These are phyloP conservation scores for Halocaridina rubra DNA, from an alignment of 2,888 invertebrate genomes.

Conservation along the genomic window DNA sequence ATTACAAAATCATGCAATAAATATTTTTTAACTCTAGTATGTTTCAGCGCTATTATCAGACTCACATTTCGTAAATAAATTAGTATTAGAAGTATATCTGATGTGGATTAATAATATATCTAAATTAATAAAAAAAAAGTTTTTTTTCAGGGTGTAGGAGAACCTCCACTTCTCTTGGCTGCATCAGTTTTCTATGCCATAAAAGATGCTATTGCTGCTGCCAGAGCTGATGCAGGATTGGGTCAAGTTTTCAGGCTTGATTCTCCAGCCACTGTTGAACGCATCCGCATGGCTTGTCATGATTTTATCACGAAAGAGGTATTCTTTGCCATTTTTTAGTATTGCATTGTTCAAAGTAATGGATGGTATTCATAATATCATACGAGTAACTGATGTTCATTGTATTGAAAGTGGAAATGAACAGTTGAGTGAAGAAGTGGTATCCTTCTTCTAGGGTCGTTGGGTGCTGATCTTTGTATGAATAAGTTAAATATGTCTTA, in stretches of 20 bases:
- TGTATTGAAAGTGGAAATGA: too few species aligned
- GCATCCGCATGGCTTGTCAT: constrained; percentile 88
- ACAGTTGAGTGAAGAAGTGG: too few species aligned
- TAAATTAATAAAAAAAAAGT: neutral
- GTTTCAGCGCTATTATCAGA: neutral
- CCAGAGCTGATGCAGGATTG: constrained; percentile 75
- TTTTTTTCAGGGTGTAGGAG: constrained; percentile 82
- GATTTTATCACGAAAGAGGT: constrained; percentile 86
- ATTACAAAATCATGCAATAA: constrained; percentile 94
- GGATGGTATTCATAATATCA: too few species aligned
- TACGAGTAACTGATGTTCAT: too few species aligned
- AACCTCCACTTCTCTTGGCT: constrained; percentile 92
- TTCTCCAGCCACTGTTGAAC: constrained; percentile 88
- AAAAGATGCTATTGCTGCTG: constrained; percentile 85
- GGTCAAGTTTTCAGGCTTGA: constrained; percentile 76
- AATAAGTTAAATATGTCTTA: too few species aligned
- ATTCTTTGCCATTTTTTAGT: too few species aligned
- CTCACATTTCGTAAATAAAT: too few species aligned
- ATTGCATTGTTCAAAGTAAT: too few species aligned
- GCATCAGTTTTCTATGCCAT: constrained; percentile 91
- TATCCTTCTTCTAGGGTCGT: too few species aligned
- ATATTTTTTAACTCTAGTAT: neutral
- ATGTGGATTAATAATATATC: too few species aligned
- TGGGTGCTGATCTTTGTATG: too few species aligned
- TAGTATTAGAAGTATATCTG: too few species aligned